These are phyloP conservation scores for Cantharis lateralis DNA, from an alignment of 2,888 invertebrate genomes.

Conservation along the genomic window DNA sequence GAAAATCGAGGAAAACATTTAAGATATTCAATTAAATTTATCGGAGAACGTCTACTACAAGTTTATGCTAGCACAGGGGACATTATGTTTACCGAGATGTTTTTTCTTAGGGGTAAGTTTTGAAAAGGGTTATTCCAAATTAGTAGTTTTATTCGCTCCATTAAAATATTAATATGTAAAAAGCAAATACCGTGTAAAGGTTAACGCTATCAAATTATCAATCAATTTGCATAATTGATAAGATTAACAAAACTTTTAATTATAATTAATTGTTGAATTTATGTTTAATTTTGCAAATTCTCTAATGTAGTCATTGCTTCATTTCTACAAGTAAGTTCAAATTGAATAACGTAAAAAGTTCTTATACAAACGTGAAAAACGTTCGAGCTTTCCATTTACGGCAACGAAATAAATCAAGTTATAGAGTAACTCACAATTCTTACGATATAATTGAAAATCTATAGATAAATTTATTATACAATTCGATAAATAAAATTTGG, in stretches of 20 bases:
- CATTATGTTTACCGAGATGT: constrained; percentile 37
- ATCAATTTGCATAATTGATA: background rate
- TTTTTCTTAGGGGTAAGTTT: constrained; percentile 37
- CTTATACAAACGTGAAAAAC: background rate
- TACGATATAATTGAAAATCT: background rate
- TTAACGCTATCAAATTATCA: background rate
- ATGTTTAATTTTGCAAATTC: background rate
- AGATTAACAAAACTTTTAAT: background rate
- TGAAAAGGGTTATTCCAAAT: background rate
- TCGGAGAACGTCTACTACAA: constrained; percentile 35
- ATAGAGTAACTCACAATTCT: background rate
- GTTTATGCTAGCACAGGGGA: constrained; percentile 39
- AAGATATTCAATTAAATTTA: constrained; percentile 36
- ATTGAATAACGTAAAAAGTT: background rate
- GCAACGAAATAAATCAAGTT: background rate
- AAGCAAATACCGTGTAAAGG: background rate
- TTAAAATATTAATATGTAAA: background rate
- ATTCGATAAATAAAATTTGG: background rate
- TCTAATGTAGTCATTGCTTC: background rate
- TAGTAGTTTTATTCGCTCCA: background rate
- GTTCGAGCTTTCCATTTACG: background rate
- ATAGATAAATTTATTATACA: background rate
- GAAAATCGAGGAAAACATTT: constrained; percentile 23
- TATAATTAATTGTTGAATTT: background rate
- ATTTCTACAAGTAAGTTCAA: background rate